Evolutionary conservation across 1,140 invertebrate genomes (phyloP), one percentile per base, ranked within the genome.

Genomic region (Whitmania pigra): DNA sequence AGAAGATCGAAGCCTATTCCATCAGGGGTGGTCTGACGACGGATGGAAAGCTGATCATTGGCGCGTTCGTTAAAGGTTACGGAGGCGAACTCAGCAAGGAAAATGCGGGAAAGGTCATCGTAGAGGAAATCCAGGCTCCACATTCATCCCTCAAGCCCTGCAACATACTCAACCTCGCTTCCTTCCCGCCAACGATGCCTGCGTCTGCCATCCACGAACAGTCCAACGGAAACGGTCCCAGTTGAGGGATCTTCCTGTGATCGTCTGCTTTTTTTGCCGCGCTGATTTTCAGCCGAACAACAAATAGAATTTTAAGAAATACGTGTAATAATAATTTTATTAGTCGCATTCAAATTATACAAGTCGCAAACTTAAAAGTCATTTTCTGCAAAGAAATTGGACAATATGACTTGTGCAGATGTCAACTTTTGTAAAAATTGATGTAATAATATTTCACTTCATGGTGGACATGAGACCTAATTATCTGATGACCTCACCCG

Each of bases 81-180:
- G 27, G 25, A 20, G 55, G 63, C 11, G 71, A 70, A 9, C 36
- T 71, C n/a, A 57, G 53, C n/a, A 54, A 67, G 20, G 57, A 74
- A 57, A 66, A 71, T 0, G 73, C 70, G 27, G 73, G 70, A 13
- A 53, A 67, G 27, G 15, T 63, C 22, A 53, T 54, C n/a, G 53
- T 74, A 20, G 31, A 36, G 11, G 66, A 71, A 40, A 25, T 63
- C 31, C 72, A 71, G n/a, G 49, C 31, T 22, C 36, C 49, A 15
- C 55, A 68, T 25, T 66, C 70, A 20, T 53, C 69, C 25, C 31
- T 71, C 22, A 73, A 36, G 72, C 73, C 53, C 9, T 72, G 70
- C 63, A 74, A 74, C 67, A 70, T 74, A 2, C 71, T 74, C 31
- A 70, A 74, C 53, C 71, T 74, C 49, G 73, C 73, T 49, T 49